These are phyloP conservation scores for Cheilosia scutellata DNA, from an alignment of 2,888 invertebrate genomes.

Conservation along the genomic window DNA sequence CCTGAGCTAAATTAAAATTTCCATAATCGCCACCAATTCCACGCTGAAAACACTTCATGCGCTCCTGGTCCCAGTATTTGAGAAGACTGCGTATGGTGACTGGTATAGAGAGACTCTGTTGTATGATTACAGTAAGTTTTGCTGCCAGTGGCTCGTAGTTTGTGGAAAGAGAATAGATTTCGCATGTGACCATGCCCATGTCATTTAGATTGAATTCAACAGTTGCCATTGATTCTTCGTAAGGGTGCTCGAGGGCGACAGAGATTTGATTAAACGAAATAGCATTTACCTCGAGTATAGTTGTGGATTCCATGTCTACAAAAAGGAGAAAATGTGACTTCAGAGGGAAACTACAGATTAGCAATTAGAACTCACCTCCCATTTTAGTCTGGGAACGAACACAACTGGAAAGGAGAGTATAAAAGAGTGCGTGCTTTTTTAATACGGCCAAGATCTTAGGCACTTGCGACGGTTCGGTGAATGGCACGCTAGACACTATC, in stretches of 20 bases:
- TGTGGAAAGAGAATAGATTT: slow-evolving; percentile 87
- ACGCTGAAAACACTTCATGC: slow-evolving; percentile 85
- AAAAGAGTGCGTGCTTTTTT: slow-evolving; percentile 96
- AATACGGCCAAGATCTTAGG: slow-evolving; percentile 93
- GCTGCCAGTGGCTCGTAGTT: slow-evolving; percentile 84
- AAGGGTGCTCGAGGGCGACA: slow-evolving; percentile 95
- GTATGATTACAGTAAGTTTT: slow-evolving; percentile 88
- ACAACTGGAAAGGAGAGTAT: slow-evolving; percentile 94
- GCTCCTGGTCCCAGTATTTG: slow-evolving; percentile 93
- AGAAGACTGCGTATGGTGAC: slow-evolving; percentile 94
- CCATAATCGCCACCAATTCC: slow-evolving; percentile 86
- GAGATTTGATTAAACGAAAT: slow-evolving; percentile 95
- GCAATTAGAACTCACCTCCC: slow-evolving; percentile 86
- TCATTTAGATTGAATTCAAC: slow-evolving; percentile 94
- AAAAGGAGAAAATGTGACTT: neutral
- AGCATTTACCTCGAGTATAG: slow-evolving; percentile 97
- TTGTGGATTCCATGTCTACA: slow-evolving; percentile 82
- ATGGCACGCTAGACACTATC: slow-evolving; percentile 89
- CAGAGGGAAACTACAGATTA: neutral
- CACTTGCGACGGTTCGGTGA: slow-evolving; percentile 97
- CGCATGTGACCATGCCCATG: slow-evolving; percentile 91
- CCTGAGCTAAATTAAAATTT: slow-evolving; percentile 78
- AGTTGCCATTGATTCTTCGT: slow-evolving; percentile 96
- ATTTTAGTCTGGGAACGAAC: slow-evolving; percentile 91
- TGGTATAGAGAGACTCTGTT: slow-evolving; percentile 96